phyloP scores from a whole-genome alignment of 2,113 vertebrate species.

The Periophthalmodon schlosseri region DNA sequence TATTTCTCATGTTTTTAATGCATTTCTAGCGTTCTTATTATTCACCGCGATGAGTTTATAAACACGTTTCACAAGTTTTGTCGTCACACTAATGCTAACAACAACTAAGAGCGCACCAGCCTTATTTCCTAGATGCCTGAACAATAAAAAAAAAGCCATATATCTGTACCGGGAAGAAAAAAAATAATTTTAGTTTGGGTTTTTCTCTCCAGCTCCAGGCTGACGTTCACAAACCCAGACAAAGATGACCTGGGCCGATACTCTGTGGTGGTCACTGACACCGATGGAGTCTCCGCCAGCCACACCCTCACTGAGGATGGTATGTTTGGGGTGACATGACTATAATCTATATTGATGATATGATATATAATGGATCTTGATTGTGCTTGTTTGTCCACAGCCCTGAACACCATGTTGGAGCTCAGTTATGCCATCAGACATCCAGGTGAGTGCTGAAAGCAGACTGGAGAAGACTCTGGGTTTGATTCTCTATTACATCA shows the following conservation, averaged over 20 bases:
- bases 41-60: too few relatives aligned
- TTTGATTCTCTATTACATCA: neutral
- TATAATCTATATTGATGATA: too few relatives aligned
- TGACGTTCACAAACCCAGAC: slow-evolving; percentile 88
- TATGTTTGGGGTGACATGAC: slow-evolving; percentile 49
- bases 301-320: slow-evolving; percentile 87
- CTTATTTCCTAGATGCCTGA: too few relatives aligned
- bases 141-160: too few relatives aligned
- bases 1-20: too few relatives aligned
- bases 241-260: slow-evolving; percentile 88
- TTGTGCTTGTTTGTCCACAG: slow-evolving; percentile 69
- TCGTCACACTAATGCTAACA: too few relatives aligned
- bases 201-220: slow-evolving; percentile 81
- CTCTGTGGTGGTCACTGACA: slow-evolving; percentile 89
- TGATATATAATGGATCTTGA: too few relatives aligned
- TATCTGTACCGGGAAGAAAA: too few relatives aligned
- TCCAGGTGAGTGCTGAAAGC: slow-evolving; percentile 82
- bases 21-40: too few relatives aligned
- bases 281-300: slow-evolving; percentile 89
- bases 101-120: too few relatives aligned
- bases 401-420: slow-evolving; percentile 86
- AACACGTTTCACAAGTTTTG: too few relatives aligned
- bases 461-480: neutral
- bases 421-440: slow-evolving; percentile 93
- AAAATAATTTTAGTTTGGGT: slow-evolving; percentile 6